Conservation (phyloP, 2,113 vertebrate species). For the Physeter macrocephalus region DNA sequence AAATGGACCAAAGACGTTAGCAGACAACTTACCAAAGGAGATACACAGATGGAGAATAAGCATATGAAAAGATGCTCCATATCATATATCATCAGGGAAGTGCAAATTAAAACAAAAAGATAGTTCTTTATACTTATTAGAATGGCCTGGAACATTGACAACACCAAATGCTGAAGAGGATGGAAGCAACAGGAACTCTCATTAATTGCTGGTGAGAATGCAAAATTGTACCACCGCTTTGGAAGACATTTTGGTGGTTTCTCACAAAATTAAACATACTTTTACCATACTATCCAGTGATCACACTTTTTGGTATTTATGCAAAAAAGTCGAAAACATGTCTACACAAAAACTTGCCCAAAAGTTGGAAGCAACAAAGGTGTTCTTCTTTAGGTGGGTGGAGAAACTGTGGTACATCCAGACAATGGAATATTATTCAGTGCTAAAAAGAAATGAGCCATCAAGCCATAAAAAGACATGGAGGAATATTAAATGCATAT, state of each 20-base stretch:
- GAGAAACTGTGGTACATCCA: background rate
- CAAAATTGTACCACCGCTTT: background rate
- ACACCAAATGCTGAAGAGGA: background rate
- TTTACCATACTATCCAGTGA: background rate
- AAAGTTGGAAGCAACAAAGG: background rate
- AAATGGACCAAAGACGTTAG: background rate
- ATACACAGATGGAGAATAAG: background rate
- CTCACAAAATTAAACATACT: background rate
- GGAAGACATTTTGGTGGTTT: background rate
- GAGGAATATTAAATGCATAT: background rate
- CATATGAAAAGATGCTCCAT: background rate
- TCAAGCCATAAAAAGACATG: background rate
- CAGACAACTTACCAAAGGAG: background rate
- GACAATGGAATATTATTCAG: background rate
- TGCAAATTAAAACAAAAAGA: background rate
- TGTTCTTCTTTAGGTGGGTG: background rate
- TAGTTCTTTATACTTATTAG: background rate
- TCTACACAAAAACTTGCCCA: background rate
- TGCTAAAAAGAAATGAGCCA: background rate
- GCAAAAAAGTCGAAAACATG: background rate
- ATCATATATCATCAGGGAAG: background rate
- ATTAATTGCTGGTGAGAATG: background rate
- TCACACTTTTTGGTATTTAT: background rate
- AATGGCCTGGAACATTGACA: background rate
- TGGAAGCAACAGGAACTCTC: background rate